Conservation (phyloP, 1,140 invertebrate genomes). For the Idris sp. region DNA sequence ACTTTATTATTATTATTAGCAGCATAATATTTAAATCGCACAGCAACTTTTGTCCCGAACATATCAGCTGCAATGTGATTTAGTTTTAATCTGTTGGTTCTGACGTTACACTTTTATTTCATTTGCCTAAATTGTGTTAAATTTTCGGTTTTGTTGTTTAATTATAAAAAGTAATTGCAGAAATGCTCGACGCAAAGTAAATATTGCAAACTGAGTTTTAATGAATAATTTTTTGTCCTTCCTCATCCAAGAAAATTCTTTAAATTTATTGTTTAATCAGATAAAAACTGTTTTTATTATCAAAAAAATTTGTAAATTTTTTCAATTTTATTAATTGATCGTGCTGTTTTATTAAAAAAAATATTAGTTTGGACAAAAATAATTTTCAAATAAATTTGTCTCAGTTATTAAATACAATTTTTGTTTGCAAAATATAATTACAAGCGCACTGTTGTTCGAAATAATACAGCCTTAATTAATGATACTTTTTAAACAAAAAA, state of each 20-base stretch:
- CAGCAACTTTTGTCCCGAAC: constrained; percentile 10
- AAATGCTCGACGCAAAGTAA: constrained; percentile 3
- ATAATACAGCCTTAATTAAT: constrained; percentile 32
- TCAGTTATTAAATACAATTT: too few species aligned
- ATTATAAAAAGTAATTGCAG: constrained; percentile 21
- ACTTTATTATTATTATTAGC: constrained; percentile 31
- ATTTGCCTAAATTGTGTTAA: constrained; percentile 22
- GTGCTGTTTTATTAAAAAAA: too few species aligned
- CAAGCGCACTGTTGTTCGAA: constrained; percentile 7
- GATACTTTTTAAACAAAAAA: too few species aligned
- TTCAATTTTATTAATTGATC: too few species aligned
- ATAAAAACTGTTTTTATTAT: neutral
- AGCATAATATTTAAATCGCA: constrained; percentile 23
- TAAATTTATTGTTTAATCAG: constrained; percentile 13
- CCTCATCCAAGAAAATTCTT: neutral
- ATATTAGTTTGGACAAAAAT: too few species aligned
- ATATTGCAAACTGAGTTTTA: constrained; percentile 3
- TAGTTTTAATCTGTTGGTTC: constrained; percentile 26
- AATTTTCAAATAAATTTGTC: too few species aligned
- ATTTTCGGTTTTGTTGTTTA: constrained; percentile 16
- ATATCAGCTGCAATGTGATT: constrained; percentile 23
- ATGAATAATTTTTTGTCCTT: constrained; percentile 6
- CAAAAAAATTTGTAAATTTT: neutral
- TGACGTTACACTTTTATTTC: constrained; percentile 17
- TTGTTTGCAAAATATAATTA: too few species aligned